Evolutionary conservation across 2,113 vertebrate genomes (phyloP), one percentile per base, ranked within the genome.

Genomic region (Ammospiza caudacuta): DNA sequence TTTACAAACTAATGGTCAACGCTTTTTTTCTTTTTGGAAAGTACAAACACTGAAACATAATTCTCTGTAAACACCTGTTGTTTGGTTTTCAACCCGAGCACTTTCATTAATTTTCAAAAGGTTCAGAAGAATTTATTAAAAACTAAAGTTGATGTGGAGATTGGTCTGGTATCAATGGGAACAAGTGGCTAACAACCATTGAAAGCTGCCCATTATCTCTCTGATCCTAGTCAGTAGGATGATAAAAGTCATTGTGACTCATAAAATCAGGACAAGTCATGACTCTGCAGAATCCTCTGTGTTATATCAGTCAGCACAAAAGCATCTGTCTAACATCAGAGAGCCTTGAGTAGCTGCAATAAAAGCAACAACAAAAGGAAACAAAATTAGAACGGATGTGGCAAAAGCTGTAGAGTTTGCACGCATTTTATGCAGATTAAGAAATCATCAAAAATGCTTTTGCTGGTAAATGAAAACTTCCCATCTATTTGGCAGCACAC

Each of bases 181-280:
- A 90, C 94, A 78, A 93, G 84, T 54, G 47, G 61, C 74, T 87
- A 89, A 87, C 88, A 89, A 20, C 73, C 64, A 87, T 18, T 21
- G 77, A 95, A 94, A 81, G 70, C 55, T 59, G 76, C 47, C 79
- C 67, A 59, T 90, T 93, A 89, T 95, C 90, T 90, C 96, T 63
- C 47, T 81, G 59, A 87, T 93, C 88, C 83, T 64, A 84, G 68
- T 73, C 33, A 13, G 69, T 49, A 64, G 77, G 86, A 94, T 95
- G 94, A 75, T 95, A 94, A 91, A 97, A 94, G 95, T 96, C 95
- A 94, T 73, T 78, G 83, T 81, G 90, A 93, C 89, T 96, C 70
- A 69, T 90, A 95, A 94, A 95, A 87, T 57, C 83, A 93, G 81
- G 80, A 82, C 91, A 91, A 91, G 55, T 43, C 22, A 49, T 83